Evolutionary conservation across 2,797 vertebrate genomes (phyloP), one percentile per base, ranked within the genome.

Genomic region (Diglossa cyanea): DNA sequence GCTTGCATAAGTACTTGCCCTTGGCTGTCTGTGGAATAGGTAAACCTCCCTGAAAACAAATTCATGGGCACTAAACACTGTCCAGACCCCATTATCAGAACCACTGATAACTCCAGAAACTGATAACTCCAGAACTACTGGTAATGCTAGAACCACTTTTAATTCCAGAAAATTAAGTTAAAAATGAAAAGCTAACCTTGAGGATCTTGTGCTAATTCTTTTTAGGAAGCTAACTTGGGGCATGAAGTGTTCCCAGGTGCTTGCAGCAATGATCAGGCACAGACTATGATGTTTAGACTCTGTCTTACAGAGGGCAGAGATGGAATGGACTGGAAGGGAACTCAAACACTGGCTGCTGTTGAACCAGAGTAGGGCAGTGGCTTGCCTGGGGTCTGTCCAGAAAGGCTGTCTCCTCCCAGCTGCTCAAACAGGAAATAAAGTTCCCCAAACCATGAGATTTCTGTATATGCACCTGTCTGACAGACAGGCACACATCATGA

Each of bases 271-370:
- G 11, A 15, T 30, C 15, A 39, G 30, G 31, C 45, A 58, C 30
- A 91, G 20, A 9, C 8, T 9, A 2, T 12, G n/a, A 17, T 33
- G 17, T 58, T 39, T 15, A 48, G 35, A 12, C 25, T 67, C 20
- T 18, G 7, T 2, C 1, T n/a, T 19, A 30, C 0, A 5, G n/a
- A 45, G 3, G 16, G 24, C 37, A 62, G 44, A 57, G 40, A 57
- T 11, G 19, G n/a, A 72, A 33, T 6, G 19, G 42, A 72, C 31
- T 6, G 20, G 30, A 21, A 9, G 7, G 18, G 30, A 25, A 7
- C 18, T 47, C 0, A 1, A 31, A n/a, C 3, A 3, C 7, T 50
- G 33, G 40, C 26, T 60, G 30, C 3, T 42, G 4, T 16, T 53
- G 48, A 68, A 65, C 17, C 21, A 47, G 28, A 80, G 37, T 13